Percentiles rank a stretch among this genome's conserved stretches.
These are phyloP conservation scores for Thryonomys swinderianus DNA, from an alignment of 2,113 vertebrate species.

Conservation along the genomic window DNA sequence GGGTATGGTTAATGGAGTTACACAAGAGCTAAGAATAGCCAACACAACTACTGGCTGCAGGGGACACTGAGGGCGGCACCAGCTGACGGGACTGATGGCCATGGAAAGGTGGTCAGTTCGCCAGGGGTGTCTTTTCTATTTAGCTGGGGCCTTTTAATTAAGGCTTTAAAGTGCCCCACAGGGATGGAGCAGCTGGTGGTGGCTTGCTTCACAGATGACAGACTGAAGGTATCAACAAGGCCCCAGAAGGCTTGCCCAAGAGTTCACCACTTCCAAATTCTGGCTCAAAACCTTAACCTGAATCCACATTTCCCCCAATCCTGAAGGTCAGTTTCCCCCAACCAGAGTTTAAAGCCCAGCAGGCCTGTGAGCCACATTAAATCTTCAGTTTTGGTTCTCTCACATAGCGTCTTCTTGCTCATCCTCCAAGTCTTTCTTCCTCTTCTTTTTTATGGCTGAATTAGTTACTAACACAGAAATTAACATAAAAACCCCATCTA, in stretches of 20 bases:
- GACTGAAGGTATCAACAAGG: slow-evolving; percentile 32
- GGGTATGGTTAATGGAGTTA: slow-evolving; percentile 51
- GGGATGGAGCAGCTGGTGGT: slow-evolving; percentile 27
- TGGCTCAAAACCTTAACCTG: not conserved
- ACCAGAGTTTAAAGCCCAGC: not conserved
- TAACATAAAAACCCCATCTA: not conserved
- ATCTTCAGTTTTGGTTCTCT: not conserved
- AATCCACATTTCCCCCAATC: not conserved
- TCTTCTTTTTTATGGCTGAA: not conserved
- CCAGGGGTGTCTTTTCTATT: slow-evolving; percentile 12
- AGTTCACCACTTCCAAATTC: not conserved
- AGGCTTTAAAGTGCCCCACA: not conserved
- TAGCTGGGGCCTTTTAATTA: slow-evolving; percentile 52
- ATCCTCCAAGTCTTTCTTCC: too few species aligned
- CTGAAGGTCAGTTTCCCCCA: not conserved
- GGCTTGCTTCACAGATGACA: slow-evolving; percentile 38
- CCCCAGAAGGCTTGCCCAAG: not conserved
- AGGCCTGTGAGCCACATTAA: not conserved
- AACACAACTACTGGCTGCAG: not conserved
- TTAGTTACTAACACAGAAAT: not conserved
- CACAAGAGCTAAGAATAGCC: slow-evolving; percentile 68
- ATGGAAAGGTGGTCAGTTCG: not conserved
- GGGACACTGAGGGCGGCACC: not conserved
- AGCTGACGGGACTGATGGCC: slow-evolving; percentile 45
- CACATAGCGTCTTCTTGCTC: not conserved